Evolutionary conservation across 2,797 vertebrate species (phyloP), one percentile per base, ranked within the genome.

Genomic region (Kryptolebias ocellatus): DNA sequence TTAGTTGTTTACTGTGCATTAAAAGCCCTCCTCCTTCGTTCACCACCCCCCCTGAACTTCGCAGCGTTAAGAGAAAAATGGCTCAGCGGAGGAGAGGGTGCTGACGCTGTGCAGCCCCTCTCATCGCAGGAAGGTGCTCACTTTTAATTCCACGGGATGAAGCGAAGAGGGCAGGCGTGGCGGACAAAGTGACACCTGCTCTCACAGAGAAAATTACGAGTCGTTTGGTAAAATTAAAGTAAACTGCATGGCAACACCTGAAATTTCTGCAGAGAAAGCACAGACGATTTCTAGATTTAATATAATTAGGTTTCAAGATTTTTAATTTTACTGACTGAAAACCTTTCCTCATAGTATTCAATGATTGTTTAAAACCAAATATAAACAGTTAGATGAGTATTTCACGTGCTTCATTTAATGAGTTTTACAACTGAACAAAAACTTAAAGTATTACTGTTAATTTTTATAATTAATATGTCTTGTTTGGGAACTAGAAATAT

Each of bases 1-100:
- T 91, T 91, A 88, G 89, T 90, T 90, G 90, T 93, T 93, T 92
- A 91, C 89, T 88, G 89, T 90, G 90, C 83, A 90, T 88, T 88
- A 90, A 91, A 87, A 39, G 82, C 34, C 54, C 64, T 53, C 54
- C 59, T 62, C 67, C 14, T 46, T 63, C 51, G 1, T 29, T 31
- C 31, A 44, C 28, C 42, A 49, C 8, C 20, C 51, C 50, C 64
- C 37, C 53, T 56, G 81, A 84, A 86, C 83, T 86, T 84, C 65
- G 65, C 80, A 73, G 79, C 54, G 79, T 79, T 81, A 83, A 83
- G 86, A 89, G 83, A 90, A 87, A 89, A 91, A 89, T 83, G 83
- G 87, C 87, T 93, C 81, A 86, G 79, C 29, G 69, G 78, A 59
- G 72, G 60, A 80, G 71, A 88, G 72, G 86, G 56, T 90, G 91